A percentile compares a stretch with the other conserved stretches of the same genome.
Evolutionary conservation across 2,888 invertebrate species (phyloP).

Genomic region (Acrocera orbiculus): DNA sequence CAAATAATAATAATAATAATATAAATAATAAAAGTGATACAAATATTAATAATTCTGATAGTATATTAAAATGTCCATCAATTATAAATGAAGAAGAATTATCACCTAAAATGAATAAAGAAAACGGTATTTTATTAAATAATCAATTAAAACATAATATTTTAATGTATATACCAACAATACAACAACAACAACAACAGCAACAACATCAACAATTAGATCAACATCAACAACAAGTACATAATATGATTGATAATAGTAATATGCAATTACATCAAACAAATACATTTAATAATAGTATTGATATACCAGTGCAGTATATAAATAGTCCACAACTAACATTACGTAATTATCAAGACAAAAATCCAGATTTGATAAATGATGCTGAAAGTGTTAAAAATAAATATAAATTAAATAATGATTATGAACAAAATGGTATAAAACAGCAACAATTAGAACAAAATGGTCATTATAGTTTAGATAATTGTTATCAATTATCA

Average conservation of each 20-base stretch:
- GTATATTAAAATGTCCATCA: conserved; percentile 35
- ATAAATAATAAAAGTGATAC: conserved; percentile 45
- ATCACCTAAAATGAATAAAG: conserved; percentile 21
- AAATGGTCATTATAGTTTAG: conserved; percentile 20
- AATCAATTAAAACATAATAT: conserved; percentile 29
- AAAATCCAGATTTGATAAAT: conserved; percentile 64
- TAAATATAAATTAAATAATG: conserved; percentile 27
- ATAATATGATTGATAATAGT: conserved; percentile 17
- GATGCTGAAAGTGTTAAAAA: conserved; percentile 48
- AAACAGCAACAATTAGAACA: conserved; percentile 19
- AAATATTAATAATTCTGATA: conserved; percentile 35
- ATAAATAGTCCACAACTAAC: conserved; percentile 39
- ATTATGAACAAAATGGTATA: conserved; percentile 28
- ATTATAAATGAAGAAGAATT: conserved; percentile 28
- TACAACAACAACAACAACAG: conserved; percentile 13
- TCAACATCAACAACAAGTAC: no score
- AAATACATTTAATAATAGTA: conserved; percentile 10
- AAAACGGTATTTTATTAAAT: conserved; percentile 19
- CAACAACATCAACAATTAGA: no score
- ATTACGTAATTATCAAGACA: conserved; percentile 40
- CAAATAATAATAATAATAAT: conserved; percentile 24
- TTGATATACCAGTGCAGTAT: conserved; percentile 32
- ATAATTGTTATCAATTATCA: conserved; percentile 30
- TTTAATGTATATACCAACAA: conserved; percentile 25
- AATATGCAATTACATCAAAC: conserved; percentile 14